Evolutionary conservation across 2,888 invertebrate species (phyloP).

Genomic region (Pseudoips prasinana): DNA sequence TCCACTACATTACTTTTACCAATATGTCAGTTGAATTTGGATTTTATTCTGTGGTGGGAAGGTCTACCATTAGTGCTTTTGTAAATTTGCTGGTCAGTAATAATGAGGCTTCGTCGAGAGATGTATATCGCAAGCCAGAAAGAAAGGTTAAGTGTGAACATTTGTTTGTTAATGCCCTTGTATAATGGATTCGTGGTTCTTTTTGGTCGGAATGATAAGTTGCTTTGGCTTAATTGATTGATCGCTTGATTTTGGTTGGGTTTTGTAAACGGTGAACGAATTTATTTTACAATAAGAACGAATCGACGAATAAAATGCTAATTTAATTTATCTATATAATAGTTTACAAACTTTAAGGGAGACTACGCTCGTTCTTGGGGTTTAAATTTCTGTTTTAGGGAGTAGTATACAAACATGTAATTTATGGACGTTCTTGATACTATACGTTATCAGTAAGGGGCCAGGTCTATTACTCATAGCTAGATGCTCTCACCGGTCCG

Average conservation of each 20-base stretch:
- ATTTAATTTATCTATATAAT: too few relatives aligned
- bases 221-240: conserved; percentile 65
- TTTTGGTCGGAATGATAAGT: conserved; percentile 69
- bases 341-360: too few relatives aligned
- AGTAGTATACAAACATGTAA: too few relatives aligned
- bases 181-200: conserved; percentile 70
- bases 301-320: conserved; percentile 26
- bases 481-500: too few relatives aligned
- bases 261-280: conserved; percentile 37
- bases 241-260: conserved; percentile 40
- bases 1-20: conserved; percentile 21
- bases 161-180: conserved; percentile 79
- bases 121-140: conserved; percentile 70
- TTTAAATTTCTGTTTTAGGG: too few relatives aligned
- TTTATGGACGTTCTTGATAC: too few relatives aligned
- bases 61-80: conserved; percentile 7
- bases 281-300: conserved; percentile 32
- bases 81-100: conserved; percentile 45
- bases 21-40: conserved; percentile 23
- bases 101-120: conserved; percentile 74
- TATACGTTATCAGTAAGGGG: too few relatives aligned
- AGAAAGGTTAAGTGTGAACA: conserved; percentile 81
- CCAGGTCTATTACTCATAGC: too few relatives aligned
- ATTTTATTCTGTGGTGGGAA: conserved; percentile 28
- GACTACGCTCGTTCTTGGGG: too few relatives aligned